These are phyloP conservation scores for Ptycholaimellus sp. DNA, from an alignment of 2,888 invertebrate species.

Conservation along the genomic window DNA sequence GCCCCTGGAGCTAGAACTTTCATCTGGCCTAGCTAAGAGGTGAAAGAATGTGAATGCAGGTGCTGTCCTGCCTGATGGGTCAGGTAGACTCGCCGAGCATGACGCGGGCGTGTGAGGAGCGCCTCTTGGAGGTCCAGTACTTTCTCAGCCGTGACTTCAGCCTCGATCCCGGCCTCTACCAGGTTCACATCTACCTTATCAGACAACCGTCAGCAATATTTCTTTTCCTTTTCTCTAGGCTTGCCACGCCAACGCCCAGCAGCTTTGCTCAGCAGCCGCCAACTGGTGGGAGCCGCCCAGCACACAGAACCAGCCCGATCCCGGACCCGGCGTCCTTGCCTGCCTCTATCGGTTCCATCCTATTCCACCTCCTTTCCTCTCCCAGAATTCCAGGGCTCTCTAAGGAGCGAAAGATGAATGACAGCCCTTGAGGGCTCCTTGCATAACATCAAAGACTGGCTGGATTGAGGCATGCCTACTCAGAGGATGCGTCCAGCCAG, in stretches of 20 bases:
- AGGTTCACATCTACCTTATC: too few relatives aligned
- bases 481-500: too few relatives aligned
- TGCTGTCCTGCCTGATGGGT: constrained; percentile 81
- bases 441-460: not conserved
- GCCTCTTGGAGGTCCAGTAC: constrained; percentile 79
- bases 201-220: too few relatives aligned
- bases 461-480: not conserved
- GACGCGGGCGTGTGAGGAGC: constrained; percentile 65
- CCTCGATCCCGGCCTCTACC: constrained; percentile 62
- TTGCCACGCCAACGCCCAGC: too few relatives aligned
- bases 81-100: constrained; percentile 49
- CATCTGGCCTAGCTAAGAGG: too few relatives aligned
- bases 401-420: constrained; percentile 19
- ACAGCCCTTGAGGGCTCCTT: constrained; percentile 1
- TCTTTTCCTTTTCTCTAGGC: too few relatives aligned
- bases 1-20: too few relatives aligned
- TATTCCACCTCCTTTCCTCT: not conserved
- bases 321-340: constrained; percentile 58
- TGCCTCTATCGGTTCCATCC: constrained; percentile 47
- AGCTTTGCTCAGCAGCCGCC: constrained; percentile 17
- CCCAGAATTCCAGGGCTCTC: not conserved
- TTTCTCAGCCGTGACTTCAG: constrained; percentile 85
- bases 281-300: constrained; percentile 18
- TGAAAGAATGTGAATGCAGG: too few relatives aligned
- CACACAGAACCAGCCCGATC: constrained; percentile 39